Base-by-base conservation (phyloP, 2,113 vertebrate genomes). In the Herpetotheres cachinnans region DNA sequence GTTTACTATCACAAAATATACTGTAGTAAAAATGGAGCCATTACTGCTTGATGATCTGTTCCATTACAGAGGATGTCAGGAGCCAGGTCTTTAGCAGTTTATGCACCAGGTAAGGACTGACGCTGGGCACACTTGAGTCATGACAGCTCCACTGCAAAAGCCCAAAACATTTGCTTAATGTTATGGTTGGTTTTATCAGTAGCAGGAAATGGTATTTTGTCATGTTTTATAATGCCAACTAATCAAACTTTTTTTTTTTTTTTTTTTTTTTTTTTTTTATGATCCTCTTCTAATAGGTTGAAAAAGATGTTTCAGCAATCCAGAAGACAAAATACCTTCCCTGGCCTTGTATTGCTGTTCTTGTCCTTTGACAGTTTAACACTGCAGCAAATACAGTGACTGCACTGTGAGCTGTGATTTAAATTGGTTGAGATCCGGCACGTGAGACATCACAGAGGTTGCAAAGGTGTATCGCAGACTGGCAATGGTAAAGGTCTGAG, bases 371-470 rank as follows among this genome's bases (percentile, higher is more conserved):
- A 7, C 22, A 24, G 3, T 40, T 49, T 38, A 29, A 24, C 6
- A 19, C 17, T 74, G 29, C 27, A 72, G 18, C 32, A 52, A 82
- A 67, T 11, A 34, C 0, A 0, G 21, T n/a, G 36, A 49, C 59
- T 7, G 5, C 30, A 22, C 12, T 7, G 19, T 18, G 27, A 83
- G 40, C 38, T 40, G 30, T 62, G 47, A 62, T 56, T 80, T 32
- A 34, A 18, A 29, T 34, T 4, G 1, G 18, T 24, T 47, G 62
- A 62, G 52, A 42, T 61, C 50, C 15, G 14, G 19, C 21, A 50
- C 1, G 0, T 36, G 36, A 80, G 50, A 52, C n/a, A 47, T 4
- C 1, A 0, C 34, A 52, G 25, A 40, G 24, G 9, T 26, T 76
- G 47, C 73, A 87, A 52, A 77, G 24, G 6, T 6, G 6, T 42